Evolutionary conservation across 2,113 vertebrate species (phyloP).

Genomic region (Pipa parva): DNA sequence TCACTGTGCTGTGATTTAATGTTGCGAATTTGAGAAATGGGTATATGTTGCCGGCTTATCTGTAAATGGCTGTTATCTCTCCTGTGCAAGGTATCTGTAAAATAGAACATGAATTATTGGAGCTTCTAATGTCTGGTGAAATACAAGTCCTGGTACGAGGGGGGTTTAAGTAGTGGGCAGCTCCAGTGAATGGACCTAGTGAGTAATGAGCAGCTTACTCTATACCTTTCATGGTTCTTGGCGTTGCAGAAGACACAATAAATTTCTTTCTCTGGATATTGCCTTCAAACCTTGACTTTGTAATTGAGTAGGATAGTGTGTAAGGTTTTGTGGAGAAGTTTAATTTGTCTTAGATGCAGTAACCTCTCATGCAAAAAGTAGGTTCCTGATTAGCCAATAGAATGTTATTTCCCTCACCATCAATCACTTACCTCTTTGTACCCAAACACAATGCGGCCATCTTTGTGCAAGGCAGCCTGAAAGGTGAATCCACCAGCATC

Average conservation of each 20-base stretch:
- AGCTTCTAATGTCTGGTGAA: neutral
- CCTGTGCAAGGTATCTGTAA: neutral
- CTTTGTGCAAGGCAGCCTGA: slow-evolving; percentile 77
- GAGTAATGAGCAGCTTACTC: neutral
- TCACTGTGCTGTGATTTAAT: no score
- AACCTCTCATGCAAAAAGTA: no score
- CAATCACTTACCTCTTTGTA: slow-evolving; percentile 86
- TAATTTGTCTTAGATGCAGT: no score
- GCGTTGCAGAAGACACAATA: neutral
- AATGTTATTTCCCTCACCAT: no score
- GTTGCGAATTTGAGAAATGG: no score
- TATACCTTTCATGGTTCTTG: neutral
- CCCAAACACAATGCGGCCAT: slow-evolving; percentile 80
- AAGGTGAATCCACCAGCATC: slow-evolving; percentile 83
- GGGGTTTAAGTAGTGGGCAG: neutral
- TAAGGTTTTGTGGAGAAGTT: no score
- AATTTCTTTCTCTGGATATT: neutral
- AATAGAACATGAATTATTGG: neutral
- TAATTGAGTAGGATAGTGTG: no score
- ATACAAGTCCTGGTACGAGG: slow-evolving; percentile 15
- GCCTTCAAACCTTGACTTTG: neutral
- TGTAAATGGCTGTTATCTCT: neutral
- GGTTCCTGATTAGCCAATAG: no score
- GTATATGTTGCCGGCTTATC: no score
- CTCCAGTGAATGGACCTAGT: neutral